A percentile compares a stretch with the other conserved stretches of the same genome.
These are phyloP conservation scores for Monarcha castaneiventris DNA, from an alignment of 2,113 vertebrate genomes.

Conservation along the genomic window DNA sequence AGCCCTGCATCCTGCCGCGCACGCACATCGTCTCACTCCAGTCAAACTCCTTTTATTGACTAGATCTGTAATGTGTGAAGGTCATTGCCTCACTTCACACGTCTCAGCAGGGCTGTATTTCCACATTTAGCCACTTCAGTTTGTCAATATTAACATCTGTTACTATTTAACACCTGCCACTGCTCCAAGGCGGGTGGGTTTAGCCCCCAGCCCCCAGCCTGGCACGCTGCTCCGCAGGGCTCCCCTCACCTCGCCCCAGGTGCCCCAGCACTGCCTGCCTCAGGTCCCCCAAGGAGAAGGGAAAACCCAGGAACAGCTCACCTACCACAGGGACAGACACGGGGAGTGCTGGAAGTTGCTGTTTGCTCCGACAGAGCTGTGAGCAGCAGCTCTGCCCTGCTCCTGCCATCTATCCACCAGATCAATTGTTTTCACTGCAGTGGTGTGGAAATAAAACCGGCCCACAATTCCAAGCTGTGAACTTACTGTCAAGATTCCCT, in stretches of 20 bases:
- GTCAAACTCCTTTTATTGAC: background rate
- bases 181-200: background rate
- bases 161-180: constrained; percentile 63
- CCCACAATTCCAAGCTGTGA: background rate
- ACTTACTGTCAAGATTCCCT: background rate
- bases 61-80: background rate
- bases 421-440: background rate
- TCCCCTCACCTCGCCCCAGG: background rate
- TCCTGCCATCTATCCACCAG: background rate
- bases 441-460: background rate
- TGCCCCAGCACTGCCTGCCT: background rate
- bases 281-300: background rate
- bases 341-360: background rate
- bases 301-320: background rate
- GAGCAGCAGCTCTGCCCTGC: background rate
- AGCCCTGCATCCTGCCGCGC: rapidly evolving
- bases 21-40: rapidly evolving
- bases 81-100: constrained; percentile 54
- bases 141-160: constrained; percentile 69
- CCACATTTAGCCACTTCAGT: constrained; percentile 57
- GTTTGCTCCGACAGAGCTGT: background rate
- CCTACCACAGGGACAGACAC: rapidly evolving
- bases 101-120: constrained; percentile 50
- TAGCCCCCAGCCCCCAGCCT: background rate
- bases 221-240: background rate